These are phyloP conservation scores for Meloidogyne floridensis DNA, from an alignment of 1,140 invertebrate species.

Conservation along the genomic window DNA sequence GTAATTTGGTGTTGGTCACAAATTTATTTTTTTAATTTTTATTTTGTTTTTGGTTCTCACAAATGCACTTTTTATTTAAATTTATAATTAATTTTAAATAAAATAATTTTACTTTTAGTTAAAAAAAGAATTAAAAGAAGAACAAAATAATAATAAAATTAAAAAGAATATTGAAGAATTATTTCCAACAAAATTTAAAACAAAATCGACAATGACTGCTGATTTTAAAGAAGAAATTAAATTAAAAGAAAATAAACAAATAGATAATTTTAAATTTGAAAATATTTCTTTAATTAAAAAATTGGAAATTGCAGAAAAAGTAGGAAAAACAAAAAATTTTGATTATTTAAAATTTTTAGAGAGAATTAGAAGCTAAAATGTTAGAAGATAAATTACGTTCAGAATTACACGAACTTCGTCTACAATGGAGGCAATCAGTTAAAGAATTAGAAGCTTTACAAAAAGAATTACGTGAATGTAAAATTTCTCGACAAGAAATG, in stretches of 20 bases:
- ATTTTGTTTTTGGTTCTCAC: not conserved
- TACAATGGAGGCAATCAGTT: conserved; percentile 8
- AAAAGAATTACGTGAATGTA: conserved; percentile 8
- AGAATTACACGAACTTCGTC: conserved; percentile 14
- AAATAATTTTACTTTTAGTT: not conserved
- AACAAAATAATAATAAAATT: not conserved
- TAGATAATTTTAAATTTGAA: conserved; percentile 1
- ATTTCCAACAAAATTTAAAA: not conserved
- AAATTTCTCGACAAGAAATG: conserved; percentile 10
- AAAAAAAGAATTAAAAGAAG: conserved; percentile 9
- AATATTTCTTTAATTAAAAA: conserved; percentile 2
- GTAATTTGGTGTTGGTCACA: not conserved
- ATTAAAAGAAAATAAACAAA: conserved; percentile 4
- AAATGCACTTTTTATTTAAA: not conserved
- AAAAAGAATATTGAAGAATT: not conserved
- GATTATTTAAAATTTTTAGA: not conserved
- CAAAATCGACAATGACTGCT: not conserved
- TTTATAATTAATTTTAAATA: too few species aligned
- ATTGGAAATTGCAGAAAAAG: not conserved
- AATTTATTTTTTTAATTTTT: not conserved
- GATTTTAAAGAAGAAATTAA: not conserved
- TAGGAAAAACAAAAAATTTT: not conserved
- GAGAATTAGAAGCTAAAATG: conserved; percentile 1
- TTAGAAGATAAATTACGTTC: conserved; percentile 2
- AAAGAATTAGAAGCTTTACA: conserved; percentile 7